Evolutionary conservation across 2,888 invertebrate genomes (phyloP), one percentile per base, ranked within the genome.

Genomic region (Hypomecis punctinalis): DNA sequence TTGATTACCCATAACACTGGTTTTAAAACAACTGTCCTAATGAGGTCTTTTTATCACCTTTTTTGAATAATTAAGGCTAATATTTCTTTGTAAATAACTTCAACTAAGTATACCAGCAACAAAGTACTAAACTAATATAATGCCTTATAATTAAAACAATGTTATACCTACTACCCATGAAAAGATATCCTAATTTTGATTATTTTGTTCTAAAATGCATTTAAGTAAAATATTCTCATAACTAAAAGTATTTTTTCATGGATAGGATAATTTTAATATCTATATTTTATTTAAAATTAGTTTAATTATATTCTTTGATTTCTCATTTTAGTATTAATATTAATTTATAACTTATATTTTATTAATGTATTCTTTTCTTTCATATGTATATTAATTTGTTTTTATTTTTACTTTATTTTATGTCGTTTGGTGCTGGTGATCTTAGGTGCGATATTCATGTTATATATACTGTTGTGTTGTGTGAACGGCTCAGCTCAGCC

Each of bases 381-480:
- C 53, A 63, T 68, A 52, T 64, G 61, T 66, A 35, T 66, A 60
- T 72, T 70, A 67, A 67, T 68, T 58, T 72, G 67, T 77, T 83
- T 83, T 83, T 82, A 81, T 86, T 81, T 85, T 85, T 85, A 85
- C 76, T 80, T 85, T 84, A 86, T 88, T 90, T 88, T 89, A 85
- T 90, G 85, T 91, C 88, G 77, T 88, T 88, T 89, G 91, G 91
- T 91, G 91, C 82, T 88, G 86, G 82, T 86, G 89, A 85, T 82
- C 83, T 88, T 91, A 92, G 93, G 91, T 89, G 89, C 91, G 82
- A 92, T 93, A 84, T 92, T 91, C 89, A 93, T 93, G 93, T 93
- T 93, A 90, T 93, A 92, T 93, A 91, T 93, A 91, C 91, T 93
- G 76, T 93, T 92, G 83, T 92, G 91, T 93, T 93, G 91, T 93